Percentiles rank a stretch among this genome's conserved stretches.
phyloP scores from a whole-genome alignment of 2,888 invertebrate genomes.

The Pasiphila rectangulata region DNA sequence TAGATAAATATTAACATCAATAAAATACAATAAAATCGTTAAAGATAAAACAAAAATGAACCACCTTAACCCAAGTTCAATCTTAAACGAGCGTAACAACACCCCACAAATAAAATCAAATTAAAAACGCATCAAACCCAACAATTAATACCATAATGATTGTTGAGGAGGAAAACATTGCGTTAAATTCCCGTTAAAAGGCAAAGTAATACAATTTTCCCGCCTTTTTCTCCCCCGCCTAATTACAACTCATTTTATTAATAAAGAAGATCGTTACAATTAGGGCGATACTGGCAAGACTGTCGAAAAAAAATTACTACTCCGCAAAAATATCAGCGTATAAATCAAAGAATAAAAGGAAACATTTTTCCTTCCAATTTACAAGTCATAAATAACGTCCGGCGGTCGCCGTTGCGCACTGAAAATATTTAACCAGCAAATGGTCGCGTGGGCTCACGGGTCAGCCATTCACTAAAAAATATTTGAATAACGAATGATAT shows the following conservation, averaged over 20 bases:
- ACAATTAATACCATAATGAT: slow-evolving; percentile 75
- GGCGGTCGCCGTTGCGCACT: slow-evolving; percentile 66
- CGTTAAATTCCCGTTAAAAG: slow-evolving; percentile 66
- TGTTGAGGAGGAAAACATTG: slow-evolving; percentile 66
- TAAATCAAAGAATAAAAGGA: slow-evolving; percentile 31
- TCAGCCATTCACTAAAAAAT: slow-evolving; percentile 75
- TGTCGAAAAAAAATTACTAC: slow-evolving; percentile 20
- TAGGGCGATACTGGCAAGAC: slow-evolving; percentile 47
- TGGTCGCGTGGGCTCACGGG: slow-evolving; percentile 77
- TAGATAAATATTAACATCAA: not conserved
- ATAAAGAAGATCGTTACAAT: slow-evolving; percentile 72
- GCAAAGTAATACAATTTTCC: slow-evolving; percentile 71
- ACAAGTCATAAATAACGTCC: slow-evolving; percentile 68
- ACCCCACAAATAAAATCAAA: slow-evolving; percentile 32
- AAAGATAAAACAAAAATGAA: slow-evolving; percentile 7
- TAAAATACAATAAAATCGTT: not conserved
- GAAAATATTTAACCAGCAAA: slow-evolving; percentile 78
- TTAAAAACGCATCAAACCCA: slow-evolving; percentile 50
- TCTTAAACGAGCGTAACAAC: slow-evolving; percentile 25
- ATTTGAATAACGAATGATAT: slow-evolving; percentile 80
- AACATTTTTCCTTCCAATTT: slow-evolving; percentile 50
- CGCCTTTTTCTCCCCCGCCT: slow-evolving; percentile 74
- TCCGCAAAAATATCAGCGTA: slow-evolving; percentile 28
- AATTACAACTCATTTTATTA: slow-evolving; percentile 76
- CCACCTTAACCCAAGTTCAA: slow-evolving; percentile 15